Evolutionary conservation across 2,888 invertebrate species (phyloP), one percentile per base, ranked within the genome.

Genomic region (Cryptocheilus praepositus): DNA sequence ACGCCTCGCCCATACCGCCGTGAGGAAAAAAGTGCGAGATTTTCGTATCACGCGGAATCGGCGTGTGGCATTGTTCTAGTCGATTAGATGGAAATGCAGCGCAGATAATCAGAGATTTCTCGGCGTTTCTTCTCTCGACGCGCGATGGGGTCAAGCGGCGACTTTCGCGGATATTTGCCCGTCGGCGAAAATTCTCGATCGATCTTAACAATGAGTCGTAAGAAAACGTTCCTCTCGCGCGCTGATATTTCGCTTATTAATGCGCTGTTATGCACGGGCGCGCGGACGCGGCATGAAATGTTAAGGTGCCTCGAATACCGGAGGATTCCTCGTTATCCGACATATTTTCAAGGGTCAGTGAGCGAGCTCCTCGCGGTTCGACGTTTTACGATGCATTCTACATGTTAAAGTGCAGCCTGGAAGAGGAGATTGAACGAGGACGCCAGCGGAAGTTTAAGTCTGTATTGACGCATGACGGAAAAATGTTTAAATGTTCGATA

Each of bases 341-440:
- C 80, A 74, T 77, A 77, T 79, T 77, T 80, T 77, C 79, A 79
- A 67, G 79, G 79, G 79, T 79, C 79, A 79, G 53, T 67, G 79
- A 77, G 80, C 67, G 65, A 64, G 69, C 64, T 43, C 19, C 45
- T 59, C 62, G 62, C 56, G 52, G 52, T 51, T 58, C 64, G 55
- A 60, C 57, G 21, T 45, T 53, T 60, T 64, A 11, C 25, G 21
- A 36, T 36, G 70, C 62, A 53, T 65, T 64, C 64, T 58, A 61
- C 46, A 25, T 21, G 15, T 21, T 19, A 21, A 18, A 15, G 49
- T 19, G 49, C 5, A 7, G 49, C 19, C 2, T 18, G 49, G 19
- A 18, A 49, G 18, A 49, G 8, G 49, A 16, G 49, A 15, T 49
- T 49, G 19, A 4, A 49, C 2, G 19, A 49, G 7, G 19, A 49